phyloP scores from a whole-genome alignment of 2,888 invertebrate genomes.

The Amphipyra berbera region DNA sequence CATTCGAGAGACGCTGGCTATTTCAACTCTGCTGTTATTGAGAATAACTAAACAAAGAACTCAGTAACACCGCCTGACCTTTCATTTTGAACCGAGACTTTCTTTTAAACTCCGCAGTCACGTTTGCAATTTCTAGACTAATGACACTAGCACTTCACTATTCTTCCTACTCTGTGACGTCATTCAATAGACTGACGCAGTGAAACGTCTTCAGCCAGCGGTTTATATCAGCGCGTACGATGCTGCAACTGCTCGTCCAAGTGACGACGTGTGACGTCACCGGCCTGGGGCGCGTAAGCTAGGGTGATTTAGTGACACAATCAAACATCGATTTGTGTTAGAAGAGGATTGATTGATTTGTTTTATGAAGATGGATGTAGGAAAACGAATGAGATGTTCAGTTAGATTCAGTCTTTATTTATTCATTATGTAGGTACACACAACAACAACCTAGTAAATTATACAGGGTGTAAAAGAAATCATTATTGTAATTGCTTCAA shows the following conservation, averaged over 20 bases:
- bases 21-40: too few species aligned
- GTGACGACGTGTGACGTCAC: conserved; percentile 34
- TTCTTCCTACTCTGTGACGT: background rate
- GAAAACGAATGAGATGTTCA: background rate
- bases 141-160: background rate
- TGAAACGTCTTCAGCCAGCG: conserved; percentile 39
- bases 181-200: conserved; percentile 21
- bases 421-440: too few species aligned
- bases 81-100: too few species aligned
- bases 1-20: too few species aligned
- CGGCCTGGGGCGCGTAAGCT: conserved; percentile 7
- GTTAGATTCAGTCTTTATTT: too few species aligned
- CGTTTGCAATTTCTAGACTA: background rate
- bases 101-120: too few species aligned
- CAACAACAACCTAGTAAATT: too few species aligned
- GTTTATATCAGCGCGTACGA: conserved; percentile 18
- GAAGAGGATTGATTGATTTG: background rate
- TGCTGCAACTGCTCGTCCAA: conserved; percentile 30
- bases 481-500: too few species aligned
- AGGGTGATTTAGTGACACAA: conserved; percentile 37
- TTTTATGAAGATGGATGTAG: background rate
- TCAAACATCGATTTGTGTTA: conserved; percentile 19
- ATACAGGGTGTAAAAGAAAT: too few species aligned
- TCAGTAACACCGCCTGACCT: too few species aligned
- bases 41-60: too few species aligned